These are phyloP conservation scores for Lithophane ornitopus DNA, from an alignment of 2,888 invertebrate genomes.

Conservation along the genomic window DNA sequence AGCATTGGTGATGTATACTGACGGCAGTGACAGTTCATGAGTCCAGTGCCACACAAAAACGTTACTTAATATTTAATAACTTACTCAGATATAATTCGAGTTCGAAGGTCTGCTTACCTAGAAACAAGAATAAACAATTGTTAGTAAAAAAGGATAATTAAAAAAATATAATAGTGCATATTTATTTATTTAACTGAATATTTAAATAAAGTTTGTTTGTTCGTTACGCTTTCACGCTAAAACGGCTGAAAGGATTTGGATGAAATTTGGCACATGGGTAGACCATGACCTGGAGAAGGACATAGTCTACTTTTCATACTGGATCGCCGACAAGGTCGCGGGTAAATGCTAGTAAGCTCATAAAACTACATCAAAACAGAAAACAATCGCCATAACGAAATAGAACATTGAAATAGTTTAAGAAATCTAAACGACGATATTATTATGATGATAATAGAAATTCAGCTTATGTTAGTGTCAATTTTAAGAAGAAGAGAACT, in stretches of 20 bases:
- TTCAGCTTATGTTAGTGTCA: neutral
- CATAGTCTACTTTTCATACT: too few species aligned
- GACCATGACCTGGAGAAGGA: too few species aligned
- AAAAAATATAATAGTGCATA: neutral
- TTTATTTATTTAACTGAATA: too few species aligned
- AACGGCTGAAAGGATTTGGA: too few species aligned
- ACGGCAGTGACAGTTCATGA: neutral
- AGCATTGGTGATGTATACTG: neutral
- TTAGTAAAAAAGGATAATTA: constrained; percentile 22
- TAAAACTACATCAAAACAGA: constrained; percentile 19
- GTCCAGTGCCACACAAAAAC: neutral
- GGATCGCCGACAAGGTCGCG: too few species aligned
- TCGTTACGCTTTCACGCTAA: too few species aligned
- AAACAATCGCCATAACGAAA: constrained; percentile 4
- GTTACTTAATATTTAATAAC: constrained; percentile 26
- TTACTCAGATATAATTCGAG: constrained; percentile 38
- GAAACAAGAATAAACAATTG: constrained; percentile 40
- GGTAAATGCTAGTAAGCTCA: neutral
- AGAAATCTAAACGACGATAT: constrained; percentile 7
- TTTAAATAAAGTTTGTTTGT: too few species aligned
- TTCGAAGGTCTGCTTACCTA: constrained; percentile 50
- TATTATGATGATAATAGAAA: constrained; percentile 1
- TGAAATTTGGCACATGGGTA: too few species aligned
- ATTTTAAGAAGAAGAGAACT: constrained; percentile 18
- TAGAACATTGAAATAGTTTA: constrained; percentile 34